Percentiles rank a stretch among this genome's conserved stretches.
phyloP scores from a whole-genome alignment of 2,113 vertebrate species.

The Heterocephalus glaber region DNA sequence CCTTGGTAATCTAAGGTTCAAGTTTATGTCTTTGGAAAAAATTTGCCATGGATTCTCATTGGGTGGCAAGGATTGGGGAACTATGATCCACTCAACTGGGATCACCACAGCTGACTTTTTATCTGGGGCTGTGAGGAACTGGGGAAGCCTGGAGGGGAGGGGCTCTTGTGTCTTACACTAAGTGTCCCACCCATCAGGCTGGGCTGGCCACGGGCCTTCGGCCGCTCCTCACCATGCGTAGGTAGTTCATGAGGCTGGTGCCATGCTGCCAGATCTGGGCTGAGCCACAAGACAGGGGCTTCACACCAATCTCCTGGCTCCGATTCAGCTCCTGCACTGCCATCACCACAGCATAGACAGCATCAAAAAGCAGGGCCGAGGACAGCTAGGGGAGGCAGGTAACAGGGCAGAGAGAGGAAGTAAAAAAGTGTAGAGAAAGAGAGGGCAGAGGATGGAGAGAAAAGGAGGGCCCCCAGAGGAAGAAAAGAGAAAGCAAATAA shows the following conservation, averaged over 20 bases:
- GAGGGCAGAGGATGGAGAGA: not conserved
- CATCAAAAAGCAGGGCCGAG: slow-evolving; percentile 95
- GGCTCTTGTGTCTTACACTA: too few relatives aligned
- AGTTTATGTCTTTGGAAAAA: not conserved
- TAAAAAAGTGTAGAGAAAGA: rapidly evolving
- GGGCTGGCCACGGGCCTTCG: not conserved
- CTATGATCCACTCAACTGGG: not conserved
- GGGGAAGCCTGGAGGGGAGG: not conserved
- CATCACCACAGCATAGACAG: slow-evolving; percentile 93
- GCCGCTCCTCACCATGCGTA: slow-evolving; percentile 94
- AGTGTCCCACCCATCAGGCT: rapidly evolving
- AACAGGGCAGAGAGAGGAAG: not conserved
- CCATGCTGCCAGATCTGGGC: slow-evolving; percentile 99
- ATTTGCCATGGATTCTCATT: not conserved
- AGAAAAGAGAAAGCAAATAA: not conserved
- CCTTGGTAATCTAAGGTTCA: not conserved
- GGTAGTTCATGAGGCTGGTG: slow-evolving; percentile 99
- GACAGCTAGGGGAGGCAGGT: slow-evolving; percentile 88
- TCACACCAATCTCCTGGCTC: slow-evolving; percentile 97
- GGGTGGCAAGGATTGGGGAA: not conserved
- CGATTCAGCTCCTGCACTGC: slow-evolving; percentile 97
- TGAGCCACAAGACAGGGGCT: slow-evolving; percentile 96
- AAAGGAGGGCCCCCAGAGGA: not conserved
- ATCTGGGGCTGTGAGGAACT: not conserved
- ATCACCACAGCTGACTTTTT: not conserved